Evolutionary conservation across 2,797 vertebrate species (phyloP).

Genomic region (Glossophaga mutica): DNA sequence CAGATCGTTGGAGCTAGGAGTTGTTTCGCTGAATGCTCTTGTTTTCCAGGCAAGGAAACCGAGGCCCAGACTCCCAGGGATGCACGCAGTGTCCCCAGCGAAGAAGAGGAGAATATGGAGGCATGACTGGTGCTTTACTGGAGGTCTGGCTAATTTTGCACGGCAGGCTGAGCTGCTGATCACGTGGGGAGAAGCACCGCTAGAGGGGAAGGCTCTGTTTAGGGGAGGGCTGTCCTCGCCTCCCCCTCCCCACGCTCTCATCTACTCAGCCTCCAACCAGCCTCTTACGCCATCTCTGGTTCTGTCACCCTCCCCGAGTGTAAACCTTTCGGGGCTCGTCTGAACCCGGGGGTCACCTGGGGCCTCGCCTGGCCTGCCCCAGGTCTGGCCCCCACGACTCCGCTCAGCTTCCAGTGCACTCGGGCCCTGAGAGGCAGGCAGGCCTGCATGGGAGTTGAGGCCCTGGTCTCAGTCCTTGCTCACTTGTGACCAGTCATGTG

Average conservation of each 20-base stretch:
- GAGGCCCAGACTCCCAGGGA: not conserved
- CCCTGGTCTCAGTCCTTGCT: too few species aligned
- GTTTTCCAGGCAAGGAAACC: not conserved
- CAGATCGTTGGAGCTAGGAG: rapidly evolving
- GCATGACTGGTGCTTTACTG: rapidly evolving
- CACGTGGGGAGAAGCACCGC: rapidly evolving
- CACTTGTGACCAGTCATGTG: too few species aligned
- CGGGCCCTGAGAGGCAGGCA: not conserved
- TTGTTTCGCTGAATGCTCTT: not conserved
- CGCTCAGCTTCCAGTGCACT: rapidly evolving
- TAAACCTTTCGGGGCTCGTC: not conserved
- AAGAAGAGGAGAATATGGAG: too few species aligned
- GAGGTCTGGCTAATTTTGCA: too few species aligned
- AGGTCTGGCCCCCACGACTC: not conserved
- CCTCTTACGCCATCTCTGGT: not conserved
- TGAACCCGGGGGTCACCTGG: not conserved
- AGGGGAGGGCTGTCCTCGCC: rapidly evolving
- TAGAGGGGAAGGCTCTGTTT: not conserved
- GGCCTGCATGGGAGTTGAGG: rapidly evolving
- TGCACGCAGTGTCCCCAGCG: rapidly evolving
- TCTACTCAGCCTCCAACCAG: too few species aligned
- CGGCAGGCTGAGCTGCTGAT: rapidly evolving
- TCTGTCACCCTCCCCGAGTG: not conserved
- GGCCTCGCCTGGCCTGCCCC: not conserved
- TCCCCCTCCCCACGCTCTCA: rapidly evolving